phyloP scores from a whole-genome alignment of 1,140 invertebrate species.

The Cecropterus lyciades region DNA sequence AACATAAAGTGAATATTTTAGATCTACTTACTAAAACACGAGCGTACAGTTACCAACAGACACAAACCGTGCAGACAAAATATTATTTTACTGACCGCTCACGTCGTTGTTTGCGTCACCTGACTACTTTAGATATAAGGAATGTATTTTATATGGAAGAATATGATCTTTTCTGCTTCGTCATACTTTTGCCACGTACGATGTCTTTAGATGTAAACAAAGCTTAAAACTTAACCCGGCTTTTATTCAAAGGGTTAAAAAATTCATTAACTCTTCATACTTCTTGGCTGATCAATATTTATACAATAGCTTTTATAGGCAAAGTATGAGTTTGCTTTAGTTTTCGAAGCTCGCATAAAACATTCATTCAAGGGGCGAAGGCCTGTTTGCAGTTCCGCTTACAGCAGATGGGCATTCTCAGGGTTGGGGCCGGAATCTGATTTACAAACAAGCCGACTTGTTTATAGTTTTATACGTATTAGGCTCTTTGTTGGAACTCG shows the following conservation, averaged over 20 bases:
- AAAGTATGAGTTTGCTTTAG: constrained; percentile 32
- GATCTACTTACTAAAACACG: no score
- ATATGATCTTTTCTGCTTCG: no score
- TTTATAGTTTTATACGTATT: constrained; percentile 37
- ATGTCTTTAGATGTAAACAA: not conserved
- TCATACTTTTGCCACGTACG: no score
- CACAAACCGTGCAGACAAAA: no score
- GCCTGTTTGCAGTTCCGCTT: constrained; percentile 32
- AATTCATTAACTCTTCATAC: constrained; percentile 23
- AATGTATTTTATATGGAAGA: no score
- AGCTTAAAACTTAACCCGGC: not conserved
- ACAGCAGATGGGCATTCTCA: constrained; percentile 35
- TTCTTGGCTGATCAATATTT: constrained; percentile 27
- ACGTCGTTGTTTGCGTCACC: no score
- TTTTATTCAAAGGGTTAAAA: constrained; percentile 17
- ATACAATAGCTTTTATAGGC: constrained; percentile 32
- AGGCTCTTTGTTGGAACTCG: constrained; percentile 16
- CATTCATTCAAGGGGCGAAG: constrained; percentile 29
- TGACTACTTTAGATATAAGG: no score
- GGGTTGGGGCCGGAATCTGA: constrained; percentile 26
- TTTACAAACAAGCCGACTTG: constrained; percentile 35
- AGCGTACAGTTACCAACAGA: no score
- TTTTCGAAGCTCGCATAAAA: constrained; percentile 27
- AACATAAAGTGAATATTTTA: no score
- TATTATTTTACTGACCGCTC: no score